These are phyloP conservation scores for Bombus confusus DNA, from an alignment of 1,140 invertebrate species.

Conservation along the genomic window DNA sequence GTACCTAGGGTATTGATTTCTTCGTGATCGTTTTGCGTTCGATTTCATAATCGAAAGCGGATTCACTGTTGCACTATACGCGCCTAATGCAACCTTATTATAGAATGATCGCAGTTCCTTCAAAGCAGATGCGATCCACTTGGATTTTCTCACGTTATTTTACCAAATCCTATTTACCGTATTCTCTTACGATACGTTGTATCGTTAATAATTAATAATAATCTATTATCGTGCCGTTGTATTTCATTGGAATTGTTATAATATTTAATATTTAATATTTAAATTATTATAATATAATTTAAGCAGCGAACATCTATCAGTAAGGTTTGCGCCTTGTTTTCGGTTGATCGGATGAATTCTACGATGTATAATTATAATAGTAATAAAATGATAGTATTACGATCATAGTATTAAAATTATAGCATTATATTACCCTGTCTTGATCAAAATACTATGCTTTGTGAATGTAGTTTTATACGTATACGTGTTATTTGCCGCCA, in stretches of 20 bases:
- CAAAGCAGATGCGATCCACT: not conserved
- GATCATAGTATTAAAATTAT: too few species aligned
- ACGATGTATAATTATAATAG: not conserved
- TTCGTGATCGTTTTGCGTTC: not conserved
- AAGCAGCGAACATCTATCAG: not conserved
- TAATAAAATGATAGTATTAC: too few species aligned
- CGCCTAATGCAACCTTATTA: not conserved
- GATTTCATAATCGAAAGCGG: not conserved
- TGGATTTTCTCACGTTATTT: not conserved
- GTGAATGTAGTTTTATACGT: too few species aligned
- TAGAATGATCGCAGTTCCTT: not conserved
- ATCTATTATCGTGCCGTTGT: not conserved
- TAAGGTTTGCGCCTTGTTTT: not conserved
- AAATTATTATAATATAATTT: too few species aligned
- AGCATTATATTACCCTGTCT: too few species aligned
- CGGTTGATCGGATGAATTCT: not conserved
- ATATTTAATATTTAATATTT: too few species aligned
- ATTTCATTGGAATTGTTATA: not conserved
- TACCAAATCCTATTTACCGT: not conserved
- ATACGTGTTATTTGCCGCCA: too few species aligned
- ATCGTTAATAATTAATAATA: not conserved
- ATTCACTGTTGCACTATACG: not conserved
- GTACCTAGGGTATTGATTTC: constrained; percentile 69
- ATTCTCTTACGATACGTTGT: not conserved
- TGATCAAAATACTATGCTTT: too few species aligned